Percentiles rank a stretch among this genome's conserved stretches.
phyloP scores from a whole-genome alignment of 2,113 vertebrate species.

The Atractosteus spatula region DNA sequence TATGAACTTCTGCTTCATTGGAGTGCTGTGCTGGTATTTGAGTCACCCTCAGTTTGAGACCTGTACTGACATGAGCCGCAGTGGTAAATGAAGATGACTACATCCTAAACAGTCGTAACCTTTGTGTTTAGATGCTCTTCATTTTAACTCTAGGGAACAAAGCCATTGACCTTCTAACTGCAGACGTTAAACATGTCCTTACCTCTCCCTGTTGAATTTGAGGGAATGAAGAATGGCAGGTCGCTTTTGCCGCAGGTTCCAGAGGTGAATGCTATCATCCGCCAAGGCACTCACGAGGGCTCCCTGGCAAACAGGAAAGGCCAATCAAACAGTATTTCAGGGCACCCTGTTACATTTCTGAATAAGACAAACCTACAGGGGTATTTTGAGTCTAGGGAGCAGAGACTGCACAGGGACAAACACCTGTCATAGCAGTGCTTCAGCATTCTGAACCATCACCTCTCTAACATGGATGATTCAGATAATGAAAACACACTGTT shows the following conservation, averaged over 20 bases:
- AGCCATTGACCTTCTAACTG: constrained; percentile 30
- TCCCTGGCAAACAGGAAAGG: constrained; percentile 66
- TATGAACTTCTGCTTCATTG: too few species aligned
- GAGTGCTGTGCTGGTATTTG: too few species aligned
- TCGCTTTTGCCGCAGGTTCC: constrained; percentile 98
- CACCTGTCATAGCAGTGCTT: too few species aligned
- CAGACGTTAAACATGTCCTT: constrained; percentile 31
- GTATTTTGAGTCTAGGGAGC: too few species aligned
- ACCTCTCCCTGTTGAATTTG: constrained; percentile 98
- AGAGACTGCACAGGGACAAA: too few species aligned
- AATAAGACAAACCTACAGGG: too few species aligned
- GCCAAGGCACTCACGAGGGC: constrained; percentile 97
- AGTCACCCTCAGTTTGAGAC: too few species aligned
- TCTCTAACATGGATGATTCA: too few species aligned
- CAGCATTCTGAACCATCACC: too few species aligned
- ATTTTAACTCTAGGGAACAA: background rate
- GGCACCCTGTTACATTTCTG: background rate
- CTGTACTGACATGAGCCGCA: too few species aligned
- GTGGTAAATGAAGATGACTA: too few species aligned
- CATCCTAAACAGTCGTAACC: background rate
- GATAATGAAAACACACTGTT: too few species aligned
- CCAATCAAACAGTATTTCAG: background rate
- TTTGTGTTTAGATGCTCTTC: background rate
- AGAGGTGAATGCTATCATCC: constrained; percentile 95
- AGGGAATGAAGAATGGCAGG: constrained; percentile 96